Percentiles rank a stretch among this genome's conserved stretches.
These are phyloP conservation scores for Trinectes maculatus DNA, from an alignment of 2,113 vertebrate species.

Conservation along the genomic window DNA sequence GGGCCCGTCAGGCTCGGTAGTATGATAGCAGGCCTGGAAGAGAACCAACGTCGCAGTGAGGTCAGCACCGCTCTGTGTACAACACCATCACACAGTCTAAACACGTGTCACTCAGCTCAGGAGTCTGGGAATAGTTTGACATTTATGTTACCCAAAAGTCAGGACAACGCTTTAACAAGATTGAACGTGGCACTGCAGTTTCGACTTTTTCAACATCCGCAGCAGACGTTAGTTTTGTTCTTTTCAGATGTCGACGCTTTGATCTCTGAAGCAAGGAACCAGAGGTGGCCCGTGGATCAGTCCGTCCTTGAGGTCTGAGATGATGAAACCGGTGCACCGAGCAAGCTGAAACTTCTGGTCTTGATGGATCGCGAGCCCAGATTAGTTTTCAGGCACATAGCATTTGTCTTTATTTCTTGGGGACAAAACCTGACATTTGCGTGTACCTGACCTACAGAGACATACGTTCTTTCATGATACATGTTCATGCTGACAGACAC, in stretches of 20 bases:
- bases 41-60: constrained; percentile 49
- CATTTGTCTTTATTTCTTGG: constrained; percentile 69
- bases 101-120: constrained; percentile 55
- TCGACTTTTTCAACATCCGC: constrained; percentile 44
- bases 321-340: constrained; percentile 59
- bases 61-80: constrained; percentile 64
- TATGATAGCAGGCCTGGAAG: constrained; percentile 29
- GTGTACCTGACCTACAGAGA: constrained; percentile 63
- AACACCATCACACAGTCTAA: constrained; percentile 61
- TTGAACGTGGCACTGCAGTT: constrained; percentile 56
- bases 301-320: constrained; percentile 43
- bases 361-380: constrained; percentile 67
- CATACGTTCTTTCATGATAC: constrained; percentile 31
- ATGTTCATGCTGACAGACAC: constrained; percentile 37
- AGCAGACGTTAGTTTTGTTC: constrained; percentile 28
- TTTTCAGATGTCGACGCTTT: constrained; percentile 51
- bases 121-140: constrained; percentile 41
- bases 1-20: constrained; percentile 29
- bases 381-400: constrained; percentile 63
- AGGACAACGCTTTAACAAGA: constrained; percentile 54
- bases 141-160: constrained; percentile 52
- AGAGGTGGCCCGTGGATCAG: constrained; percentile 43
- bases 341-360: constrained; percentile 35
- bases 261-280: constrained; percentile 54
- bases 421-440: constrained; percentile 69